Conservation (phyloP, 1,140 invertebrate genomes). For the Acyrthosiphon pisum region DNA sequence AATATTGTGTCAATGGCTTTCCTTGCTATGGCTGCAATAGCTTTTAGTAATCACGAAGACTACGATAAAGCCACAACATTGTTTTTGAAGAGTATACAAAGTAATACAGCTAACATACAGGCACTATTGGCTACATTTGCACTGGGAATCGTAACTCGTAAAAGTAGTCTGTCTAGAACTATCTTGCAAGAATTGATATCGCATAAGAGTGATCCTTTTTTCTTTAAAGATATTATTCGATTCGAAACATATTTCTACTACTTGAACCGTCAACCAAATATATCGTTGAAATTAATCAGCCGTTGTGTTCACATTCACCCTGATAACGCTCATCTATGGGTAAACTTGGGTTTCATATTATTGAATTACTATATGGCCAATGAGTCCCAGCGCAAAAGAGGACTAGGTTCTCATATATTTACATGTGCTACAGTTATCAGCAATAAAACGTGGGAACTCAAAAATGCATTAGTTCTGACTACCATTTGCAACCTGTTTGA, state of each 20-base stretch:
- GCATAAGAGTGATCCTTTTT: not conserved
- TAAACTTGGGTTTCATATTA: conserved; percentile 34
- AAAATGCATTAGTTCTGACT: conserved; percentile 26
- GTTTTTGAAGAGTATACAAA: conserved; percentile 33
- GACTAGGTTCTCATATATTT: conserved; percentile 16
- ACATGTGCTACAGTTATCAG: not conserved
- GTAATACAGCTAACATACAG: conserved; percentile 15
- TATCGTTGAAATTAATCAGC: conserved; percentile 7
- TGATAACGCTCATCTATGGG: conserved; percentile 15
- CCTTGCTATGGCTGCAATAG: conserved; percentile 26
- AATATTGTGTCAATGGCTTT: not conserved
- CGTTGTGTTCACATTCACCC: conserved; percentile 26
- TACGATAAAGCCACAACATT: conserved; percentile 8
- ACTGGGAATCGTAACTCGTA: conserved; percentile 17
- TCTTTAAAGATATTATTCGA: conserved; percentile 31
- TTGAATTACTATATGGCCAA: conserved; percentile 37
- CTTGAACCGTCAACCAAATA: conserved; percentile 25
- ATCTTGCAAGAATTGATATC: conserved; percentile 4
- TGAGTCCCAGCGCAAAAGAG: not conserved
- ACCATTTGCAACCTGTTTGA: conserved; percentile 40
- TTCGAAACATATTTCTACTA: conserved; percentile 46
- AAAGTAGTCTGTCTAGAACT: conserved; percentile 9
- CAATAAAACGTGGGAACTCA: not conserved
- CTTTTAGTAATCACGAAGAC: not conserved
- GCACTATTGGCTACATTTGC: conserved; percentile 31